Base-by-base conservation (phyloP, 1,140 invertebrate species). In the Cyrtorhinus lividipennis region DNA sequence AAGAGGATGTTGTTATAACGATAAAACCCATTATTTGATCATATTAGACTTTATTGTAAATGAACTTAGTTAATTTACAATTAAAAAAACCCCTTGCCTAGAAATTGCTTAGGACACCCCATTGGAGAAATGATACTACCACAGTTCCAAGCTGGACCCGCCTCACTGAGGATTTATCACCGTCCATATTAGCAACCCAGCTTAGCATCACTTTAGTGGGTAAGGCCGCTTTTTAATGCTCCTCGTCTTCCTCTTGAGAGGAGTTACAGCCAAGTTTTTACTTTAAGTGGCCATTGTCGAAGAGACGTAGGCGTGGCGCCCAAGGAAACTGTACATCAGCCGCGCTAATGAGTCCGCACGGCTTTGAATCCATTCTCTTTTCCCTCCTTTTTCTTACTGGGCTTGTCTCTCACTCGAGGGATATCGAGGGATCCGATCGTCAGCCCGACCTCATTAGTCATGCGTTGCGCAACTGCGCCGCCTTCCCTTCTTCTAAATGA, bases 281-380 rank as follows among this genome's bases (percentile, higher is more conserved):
- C 10, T 20, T 53, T 53, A 53, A 53, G 48, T 53, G 48, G 48
- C 48, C 48, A 53, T 53, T 53, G 48, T 53, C 10, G 48, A 53
- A 53, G n/a, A n/a, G 48, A 20, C 48, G 48, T 53, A 20, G 48
- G 48, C 10, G 48, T 53, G 48, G 48, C 48, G 48, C 48, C 48
- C 20, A 20, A 53, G 48, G 48, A 53, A 53, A 53, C 48, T 53
- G 48, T 53, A 53, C 18, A 53, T 53, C 48, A 53, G 48, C 48
- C 3, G 48, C 48, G 48, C 48, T 53, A 53, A 53, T 53, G 48
- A 53, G 48, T 53, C 48, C 18, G 48, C 20, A 13, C 18, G 8
- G 30, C 20, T 12, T 53, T 22, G 48, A 53, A 22, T 20, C 48
- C 18, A 13, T 5, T 12, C 20, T 20, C 8, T 3, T 53, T 10